Conservation (phyloP, 2,113 vertebrate genomes). For the Alethe diademata region DNA sequence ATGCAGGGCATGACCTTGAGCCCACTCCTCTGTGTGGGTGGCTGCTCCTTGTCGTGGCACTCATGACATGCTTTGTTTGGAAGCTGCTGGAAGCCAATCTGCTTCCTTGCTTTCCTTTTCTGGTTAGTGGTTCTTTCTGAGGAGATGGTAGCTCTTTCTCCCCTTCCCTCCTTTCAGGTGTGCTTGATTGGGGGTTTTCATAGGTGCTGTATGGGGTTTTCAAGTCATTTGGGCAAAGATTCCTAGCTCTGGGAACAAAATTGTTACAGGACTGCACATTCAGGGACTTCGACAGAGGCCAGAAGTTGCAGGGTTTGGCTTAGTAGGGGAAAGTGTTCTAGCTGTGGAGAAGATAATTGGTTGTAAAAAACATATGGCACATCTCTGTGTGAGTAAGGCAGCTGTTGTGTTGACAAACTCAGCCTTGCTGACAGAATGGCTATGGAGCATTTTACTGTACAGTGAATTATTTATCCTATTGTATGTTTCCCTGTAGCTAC, state of each 20-base stretch:
- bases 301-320: conserved; percentile 5
- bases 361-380: conserved; percentile 40
- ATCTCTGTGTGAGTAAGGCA: conserved; percentile 33
- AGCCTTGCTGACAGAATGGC: not conserved
- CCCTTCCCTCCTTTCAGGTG: not conserved
- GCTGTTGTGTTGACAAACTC: conserved; percentile 27
- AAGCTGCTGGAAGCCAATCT: not conserved
- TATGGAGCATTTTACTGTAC: not conserved
- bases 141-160: not conserved
- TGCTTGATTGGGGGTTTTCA: not conserved
- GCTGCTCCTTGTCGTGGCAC: not conserved
- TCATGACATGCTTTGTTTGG: not conserved
- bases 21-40: not conserved
- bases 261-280: not conserved
- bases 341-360: conserved; percentile 41
- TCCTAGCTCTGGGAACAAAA: not conserved
- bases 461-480: not conserved
- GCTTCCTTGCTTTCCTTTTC: not conserved
- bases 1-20: not conserved
- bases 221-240: not conserved
- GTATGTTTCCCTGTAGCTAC: not conserved
- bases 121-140: not conserved
- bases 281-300: not conserved
- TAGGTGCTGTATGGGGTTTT: not conserved
- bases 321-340: not conserved